These are phyloP conservation scores for Nesidiocoris tenuis DNA, from an alignment of 2,888 invertebrate genomes.

Conservation along the genomic window DNA sequence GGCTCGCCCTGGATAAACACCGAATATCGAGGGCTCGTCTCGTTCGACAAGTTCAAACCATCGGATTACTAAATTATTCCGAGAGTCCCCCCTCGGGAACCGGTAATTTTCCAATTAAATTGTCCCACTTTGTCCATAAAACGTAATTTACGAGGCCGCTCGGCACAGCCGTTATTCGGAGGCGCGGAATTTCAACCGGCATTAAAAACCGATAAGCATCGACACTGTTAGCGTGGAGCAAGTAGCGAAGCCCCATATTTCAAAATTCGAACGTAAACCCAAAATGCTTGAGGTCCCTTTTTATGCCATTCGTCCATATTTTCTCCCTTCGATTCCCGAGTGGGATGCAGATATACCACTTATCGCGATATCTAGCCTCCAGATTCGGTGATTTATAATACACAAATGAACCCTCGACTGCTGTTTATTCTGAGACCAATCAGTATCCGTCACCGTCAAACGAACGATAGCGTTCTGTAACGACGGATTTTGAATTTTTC, in stretches of 20 bases:
- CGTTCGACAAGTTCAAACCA: neutral
- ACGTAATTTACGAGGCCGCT: conserved; percentile 13
- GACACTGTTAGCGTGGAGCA: conserved; percentile 22
- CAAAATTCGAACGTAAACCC: neutral
- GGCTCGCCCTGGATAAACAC: conserved; percentile 16
- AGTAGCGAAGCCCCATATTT: neutral
- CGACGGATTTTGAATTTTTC: neutral
- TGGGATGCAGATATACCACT: neutral
- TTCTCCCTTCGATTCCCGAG: neutral
- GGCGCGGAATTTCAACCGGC: conserved; percentile 30
- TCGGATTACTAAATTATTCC: conserved; percentile 32
- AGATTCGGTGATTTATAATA: neutral
- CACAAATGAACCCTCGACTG: too few species aligned
- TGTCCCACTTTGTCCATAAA: conserved; percentile 36
- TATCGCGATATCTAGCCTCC: neutral
- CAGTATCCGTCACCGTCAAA: conserved; percentile 17
- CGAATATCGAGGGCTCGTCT: neutral
- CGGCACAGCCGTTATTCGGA: conserved; percentile 22
- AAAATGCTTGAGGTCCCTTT: neutral
- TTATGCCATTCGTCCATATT: neutral
- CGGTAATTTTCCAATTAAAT: conserved; percentile 39
- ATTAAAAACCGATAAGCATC: conserved; percentile 29
- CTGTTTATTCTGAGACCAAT: conserved; percentile 26
- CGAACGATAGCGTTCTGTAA: neutral
- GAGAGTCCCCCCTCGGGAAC: conserved; percentile 15